Base-by-base conservation (phyloP, 2,113 vertebrate species). In the Hemibagrus wyckioides region DNA sequence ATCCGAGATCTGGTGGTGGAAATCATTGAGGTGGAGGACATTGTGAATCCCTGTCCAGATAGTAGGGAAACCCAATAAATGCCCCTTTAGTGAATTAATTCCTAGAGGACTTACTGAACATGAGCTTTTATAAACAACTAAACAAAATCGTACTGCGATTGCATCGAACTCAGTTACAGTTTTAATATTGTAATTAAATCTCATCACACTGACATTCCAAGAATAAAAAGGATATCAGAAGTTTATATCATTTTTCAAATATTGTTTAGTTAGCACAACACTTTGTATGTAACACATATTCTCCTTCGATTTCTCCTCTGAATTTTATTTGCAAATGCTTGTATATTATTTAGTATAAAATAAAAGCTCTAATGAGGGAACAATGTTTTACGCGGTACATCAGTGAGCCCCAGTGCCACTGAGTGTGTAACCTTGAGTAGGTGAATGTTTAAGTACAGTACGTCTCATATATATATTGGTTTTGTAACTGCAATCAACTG, bases 1-100 rank as follows among this genome's bases (percentile, higher is more conserved):
- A 94, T 94, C 89, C 92, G 94, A 88, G 90, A 91, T 3, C 93
- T 94, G 4, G 92, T 94, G 89, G 88, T 82, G n/a, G 94, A 95
- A 90, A 65, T 92, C 48, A 92, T 76, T 30, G 93, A 94, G 28
- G 92, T 94, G 39, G 93, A 94, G 86, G 90, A 80, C 9, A 2
- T 92, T 63, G 54, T 88, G 28, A 81, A 3, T n/a, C 89, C 91
- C 15, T 76, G 50, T 88, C n/a, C 88, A 57, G 41, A 39, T 71
- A 88, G 85, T 88, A 89, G 85, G 88, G 87, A 5, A 61, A 39
- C 71, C 41, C 57, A 69, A 10, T 67, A 80, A 14, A 69, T 21
- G 76, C 21, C 30, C 65, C 30, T 36, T 11, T 10, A 65, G 10
- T 86, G 41, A 54, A 86, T 65, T 54, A 36, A 41, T 14, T 54